Evolutionary conservation across 2,888 invertebrate species (phyloP), one percentile per base, ranked within the genome.

Genomic region (Helicoverpa assulta): DNA sequence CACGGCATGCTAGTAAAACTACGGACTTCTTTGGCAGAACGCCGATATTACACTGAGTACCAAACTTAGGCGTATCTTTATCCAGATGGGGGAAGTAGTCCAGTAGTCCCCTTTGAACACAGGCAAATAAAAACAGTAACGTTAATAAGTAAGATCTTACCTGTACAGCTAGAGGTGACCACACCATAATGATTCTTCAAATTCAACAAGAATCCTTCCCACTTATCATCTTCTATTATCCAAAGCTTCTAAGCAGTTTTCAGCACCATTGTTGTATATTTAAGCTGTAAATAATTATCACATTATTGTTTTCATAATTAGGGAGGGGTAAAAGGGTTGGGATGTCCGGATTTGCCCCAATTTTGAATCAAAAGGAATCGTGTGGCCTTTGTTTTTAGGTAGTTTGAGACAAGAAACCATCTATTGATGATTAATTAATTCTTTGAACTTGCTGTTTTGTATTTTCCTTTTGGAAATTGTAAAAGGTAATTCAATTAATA

Each of bases 241-340:
- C 26, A 26, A 56, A 37, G 10, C 51, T 16, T 18, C 52, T 67
- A 56, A 26, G 51, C 47, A 16, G 26, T 40, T 14, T 19, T 10
- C 21, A 33, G 7, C n/a, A 0, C 19, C n/a, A 53, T 54, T 29
- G 21, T 40, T 3, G 26, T 16, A 52, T 26, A 40, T 40, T 40
- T 52, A 59, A 70, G 75, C 74, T 74, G 76, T 50, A 65, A 70
- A 76, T 73, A 53, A 71, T 76, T 69, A 69, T 74, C 19, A 51
- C 26, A 51, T 69, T 69, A 75, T 61, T 75, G 74, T 76, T 76
- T 57, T 51, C 8, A 55, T 55, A 75, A 62, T 70, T 65, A 58
- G 69, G 26, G 70, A 26, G 43, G 65, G 65, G 54, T 59, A 53
- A 75, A 63, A 37, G 51, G 65, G 65, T 57, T 2, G 19, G 57